Conservation (phyloP, 2,797 vertebrate species). For the Rhinogobio ventralis region DNA sequence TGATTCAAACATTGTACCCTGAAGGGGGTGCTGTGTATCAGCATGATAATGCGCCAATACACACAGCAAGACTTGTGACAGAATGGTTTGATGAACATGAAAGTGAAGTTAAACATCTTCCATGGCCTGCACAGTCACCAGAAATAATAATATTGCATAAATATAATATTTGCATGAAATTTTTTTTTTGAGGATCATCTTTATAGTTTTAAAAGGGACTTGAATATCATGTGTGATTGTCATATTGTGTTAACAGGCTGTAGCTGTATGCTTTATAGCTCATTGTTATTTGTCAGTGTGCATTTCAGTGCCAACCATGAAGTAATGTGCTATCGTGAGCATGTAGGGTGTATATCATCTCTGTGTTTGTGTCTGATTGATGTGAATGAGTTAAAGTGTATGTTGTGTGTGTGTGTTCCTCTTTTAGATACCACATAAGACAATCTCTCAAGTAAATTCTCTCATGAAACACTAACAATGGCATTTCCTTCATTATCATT, state of each 20-base stretch:
- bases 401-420: too few relatives aligned
- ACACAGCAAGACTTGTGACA: too few relatives aligned
- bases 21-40: too few relatives aligned
- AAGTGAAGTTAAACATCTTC: too few relatives aligned
- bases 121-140: too few relatives aligned
- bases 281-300: background rate
- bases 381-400: background rate
- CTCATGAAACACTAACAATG: background rate
- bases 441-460: background rate
- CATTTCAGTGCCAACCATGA: background rate
- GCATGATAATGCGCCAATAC: too few relatives aligned
- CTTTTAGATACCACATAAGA: background rate
- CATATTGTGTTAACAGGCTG: background rate
- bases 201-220: background rate
- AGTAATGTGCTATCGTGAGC: background rate
- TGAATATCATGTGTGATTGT: background rate
- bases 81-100: too few relatives aligned
- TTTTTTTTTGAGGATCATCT: background rate
- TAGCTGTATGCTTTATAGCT: background rate
- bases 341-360: background rate
- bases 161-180: background rate
- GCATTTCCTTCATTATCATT: constrained; percentile 8
- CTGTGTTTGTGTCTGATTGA: constrained; percentile 8
- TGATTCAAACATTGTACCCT: too few relatives aligned
- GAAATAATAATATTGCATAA: too few relatives aligned